These are phyloP conservation scores for Cherax destructor DNA, from an alignment of 1,140 invertebrate species.

Conservation along the genomic window DNA sequence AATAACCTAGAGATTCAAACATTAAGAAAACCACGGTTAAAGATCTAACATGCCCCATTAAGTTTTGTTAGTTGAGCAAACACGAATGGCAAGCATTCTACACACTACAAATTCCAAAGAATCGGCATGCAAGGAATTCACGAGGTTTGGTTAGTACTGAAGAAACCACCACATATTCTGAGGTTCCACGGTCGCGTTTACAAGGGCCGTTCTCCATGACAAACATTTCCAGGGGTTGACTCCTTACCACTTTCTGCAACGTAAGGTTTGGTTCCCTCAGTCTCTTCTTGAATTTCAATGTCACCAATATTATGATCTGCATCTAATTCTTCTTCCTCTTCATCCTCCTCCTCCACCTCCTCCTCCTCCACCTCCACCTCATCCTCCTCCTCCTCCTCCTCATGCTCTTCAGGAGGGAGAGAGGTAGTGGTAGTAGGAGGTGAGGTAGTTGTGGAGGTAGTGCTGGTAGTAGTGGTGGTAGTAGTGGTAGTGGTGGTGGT, in stretches of 20 bases:
- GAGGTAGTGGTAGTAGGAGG: background rate
- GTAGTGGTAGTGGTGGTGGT: slow-evolving; percentile 34
- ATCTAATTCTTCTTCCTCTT: background rate
- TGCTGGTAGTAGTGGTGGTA: slow-evolving; percentile 24
- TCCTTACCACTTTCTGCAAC: slow-evolving; percentile 49
- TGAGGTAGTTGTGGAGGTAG: slow-evolving; percentile 28
- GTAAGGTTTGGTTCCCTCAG: slow-evolving; percentile 22
- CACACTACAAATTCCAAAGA: background rate
- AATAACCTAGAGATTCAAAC: background rate
- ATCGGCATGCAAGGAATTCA: background rate
- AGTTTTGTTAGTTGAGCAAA: background rate
- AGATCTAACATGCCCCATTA: background rate
- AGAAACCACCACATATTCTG: slow-evolving; percentile 14
- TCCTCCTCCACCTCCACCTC: no score
- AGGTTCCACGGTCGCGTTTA: background rate
- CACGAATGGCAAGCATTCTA: background rate
- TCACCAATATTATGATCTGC: slow-evolving; percentile 17
- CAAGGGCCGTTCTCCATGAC: slow-evolving; percentile 11
- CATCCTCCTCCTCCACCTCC: background rate
- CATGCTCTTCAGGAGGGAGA: slow-evolving; percentile 24
- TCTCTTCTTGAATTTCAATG: background rate
- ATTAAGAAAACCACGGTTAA: background rate
- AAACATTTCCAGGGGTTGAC: slow-evolving; percentile 7
- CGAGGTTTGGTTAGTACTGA: background rate
- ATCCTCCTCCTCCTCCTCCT: background rate